Evolutionary conservation across 2,113 vertebrate genomes (phyloP).

Genomic region (Megaptera novaeangliae): DNA sequence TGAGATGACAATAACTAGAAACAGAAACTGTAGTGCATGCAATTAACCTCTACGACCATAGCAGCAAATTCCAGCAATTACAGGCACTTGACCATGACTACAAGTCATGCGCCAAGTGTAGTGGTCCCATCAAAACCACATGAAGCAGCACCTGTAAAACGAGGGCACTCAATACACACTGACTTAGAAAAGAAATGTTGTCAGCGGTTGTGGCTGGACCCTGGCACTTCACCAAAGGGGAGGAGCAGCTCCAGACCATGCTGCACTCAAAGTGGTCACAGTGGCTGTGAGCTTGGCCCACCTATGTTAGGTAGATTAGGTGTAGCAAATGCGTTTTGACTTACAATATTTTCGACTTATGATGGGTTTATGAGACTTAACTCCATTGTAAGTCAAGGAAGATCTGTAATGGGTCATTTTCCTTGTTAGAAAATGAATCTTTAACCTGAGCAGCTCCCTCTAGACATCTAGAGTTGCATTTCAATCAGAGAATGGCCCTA

Average conservation of each 20-base stretch:
- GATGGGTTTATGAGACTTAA: no score
- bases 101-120: no score
- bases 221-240: background rate
- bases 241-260: background rate
- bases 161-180: background rate
- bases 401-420: background rate
- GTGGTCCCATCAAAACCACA: background rate
- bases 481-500: background rate
- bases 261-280: background rate
- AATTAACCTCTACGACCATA: fast-evolving
- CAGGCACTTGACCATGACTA: no score
- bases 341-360: no score
- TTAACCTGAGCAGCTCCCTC: background rate
- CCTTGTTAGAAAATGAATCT: background rate
- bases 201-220: no score
- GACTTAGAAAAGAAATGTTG: no score
- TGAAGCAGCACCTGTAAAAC: background rate
- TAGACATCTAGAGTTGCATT: background rate
- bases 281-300: background rate
- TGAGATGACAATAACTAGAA: background rate
- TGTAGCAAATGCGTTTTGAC: no score
- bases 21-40: background rate
- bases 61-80: background rate
- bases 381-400: no score
- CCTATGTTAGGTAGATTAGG: no score